Evolutionary conservation across 2,888 invertebrate species (phyloP).

Genomic region (Rhamphomyia laevipes): DNA sequence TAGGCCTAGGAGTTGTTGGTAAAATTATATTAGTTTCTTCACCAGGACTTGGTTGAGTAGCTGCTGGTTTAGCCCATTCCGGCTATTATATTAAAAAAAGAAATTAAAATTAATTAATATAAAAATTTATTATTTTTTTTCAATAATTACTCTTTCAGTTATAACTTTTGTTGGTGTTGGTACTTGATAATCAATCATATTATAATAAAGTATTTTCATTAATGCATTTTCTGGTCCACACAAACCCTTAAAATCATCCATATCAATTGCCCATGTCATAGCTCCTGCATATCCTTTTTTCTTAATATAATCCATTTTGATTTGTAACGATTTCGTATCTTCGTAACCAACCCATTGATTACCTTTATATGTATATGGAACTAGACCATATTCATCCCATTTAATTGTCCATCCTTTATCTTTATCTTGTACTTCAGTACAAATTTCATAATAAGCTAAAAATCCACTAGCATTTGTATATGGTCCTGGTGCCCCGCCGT

Average conservation of each 20-base stretch:
- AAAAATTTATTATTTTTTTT: neutral
- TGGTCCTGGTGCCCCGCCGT: conserved; percentile 73
- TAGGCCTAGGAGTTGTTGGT: conserved; percentile 25
- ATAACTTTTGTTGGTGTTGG: conserved; percentile 53
- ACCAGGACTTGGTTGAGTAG: conserved; percentile 47
- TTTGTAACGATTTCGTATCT: conserved; percentile 64
- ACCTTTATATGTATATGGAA: conserved; percentile 76
- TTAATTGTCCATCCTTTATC: conserved; percentile 65
- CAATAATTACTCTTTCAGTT: conserved; percentile 55
- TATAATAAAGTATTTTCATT: conserved; percentile 57
- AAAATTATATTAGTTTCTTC: conserved; percentile 36
- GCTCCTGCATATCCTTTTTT: conserved; percentile 72
- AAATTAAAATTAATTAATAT: conserved; percentile 1
- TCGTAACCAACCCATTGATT: conserved; percentile 90
- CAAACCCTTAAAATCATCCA: conserved; percentile 79
- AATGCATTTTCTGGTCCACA: conserved; percentile 69
- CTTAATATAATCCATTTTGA: conserved; percentile 84
- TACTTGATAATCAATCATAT: conserved; percentile 58
- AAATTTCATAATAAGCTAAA: conserved; percentile 78
- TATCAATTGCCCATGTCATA: conserved; percentile 81
- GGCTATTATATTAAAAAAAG: conserved; percentile 42
- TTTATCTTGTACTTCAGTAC: conserved; percentile 57
- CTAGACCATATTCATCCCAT: conserved; percentile 72
- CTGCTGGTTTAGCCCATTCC: conserved; percentile 70
- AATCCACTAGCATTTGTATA: conserved; percentile 82